Percentiles rank a stretch among this genome's conserved stretches.
phyloP scores from a whole-genome alignment of 1,140 invertebrate genomes.

The Euglossa dilemma region DNA sequence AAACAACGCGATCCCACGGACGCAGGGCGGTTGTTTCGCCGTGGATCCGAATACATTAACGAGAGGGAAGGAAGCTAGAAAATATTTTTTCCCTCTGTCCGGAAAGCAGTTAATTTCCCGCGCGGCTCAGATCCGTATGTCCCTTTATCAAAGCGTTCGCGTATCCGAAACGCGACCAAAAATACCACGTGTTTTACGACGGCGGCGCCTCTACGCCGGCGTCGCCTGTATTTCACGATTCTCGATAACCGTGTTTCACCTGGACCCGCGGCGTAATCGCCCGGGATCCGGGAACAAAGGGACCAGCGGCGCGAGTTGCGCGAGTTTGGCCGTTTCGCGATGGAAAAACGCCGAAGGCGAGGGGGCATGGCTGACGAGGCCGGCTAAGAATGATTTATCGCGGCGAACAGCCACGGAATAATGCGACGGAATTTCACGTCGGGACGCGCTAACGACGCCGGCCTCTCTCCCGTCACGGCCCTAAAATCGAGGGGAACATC shows the following conservation, averaged over 20 bases:
- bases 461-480: neutral
- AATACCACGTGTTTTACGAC: conserved; percentile 30
- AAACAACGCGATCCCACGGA: neutral
- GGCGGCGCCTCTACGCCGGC: neutral
- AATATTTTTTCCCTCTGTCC: conserved; percentile 27
- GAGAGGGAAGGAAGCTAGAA: neutral
- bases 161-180: conserved; percentile 19
- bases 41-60: conserved; percentile 36
- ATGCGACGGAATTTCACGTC: neutral
- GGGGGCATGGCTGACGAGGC: neutral
- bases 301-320: neutral
- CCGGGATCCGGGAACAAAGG: neutral
- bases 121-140: conserved; percentile 25
- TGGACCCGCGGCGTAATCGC: neutral
- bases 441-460: conserved; percentile 7
- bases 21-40: conserved; percentile 14
- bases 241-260: conserved; percentile 11
- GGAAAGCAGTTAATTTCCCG: conserved; percentile 34
- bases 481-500: conserved; percentile 1
- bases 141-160: conserved; percentile 47
- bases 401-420: neutral
- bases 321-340: neutral
- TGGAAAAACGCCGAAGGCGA: neutral
- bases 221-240: neutral
- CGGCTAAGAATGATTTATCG: conserved; percentile 34